Percentiles rank a stretch among this genome's conserved stretches.
phyloP scores from a whole-genome alignment of 2,888 invertebrate species.

The Epirrhoe alternata region DNA sequence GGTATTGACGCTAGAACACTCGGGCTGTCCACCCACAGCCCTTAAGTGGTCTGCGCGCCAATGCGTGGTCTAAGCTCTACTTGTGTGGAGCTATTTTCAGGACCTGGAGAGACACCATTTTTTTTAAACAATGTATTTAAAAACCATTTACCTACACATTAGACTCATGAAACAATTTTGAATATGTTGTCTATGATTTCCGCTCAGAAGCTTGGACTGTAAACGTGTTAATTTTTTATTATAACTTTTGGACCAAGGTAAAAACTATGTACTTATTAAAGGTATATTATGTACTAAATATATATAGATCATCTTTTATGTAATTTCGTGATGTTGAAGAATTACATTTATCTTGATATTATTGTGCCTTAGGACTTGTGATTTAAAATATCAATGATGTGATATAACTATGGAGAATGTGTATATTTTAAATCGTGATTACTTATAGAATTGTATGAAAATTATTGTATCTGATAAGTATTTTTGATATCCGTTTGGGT shows the following conservation, averaged over 20 bases:
- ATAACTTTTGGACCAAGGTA: background rate
- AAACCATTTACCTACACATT: too few relatives aligned
- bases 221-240: background rate
- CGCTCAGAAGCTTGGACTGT: too few relatives aligned
- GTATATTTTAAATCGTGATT: background rate
- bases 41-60: too few relatives aligned
- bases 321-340: background rate
- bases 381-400: background rate
- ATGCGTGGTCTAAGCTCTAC: too few relatives aligned
- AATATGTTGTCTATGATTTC: too few relatives aligned
- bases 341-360: background rate
- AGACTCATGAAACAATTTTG: too few relatives aligned
- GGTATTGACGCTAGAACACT: too few relatives aligned
- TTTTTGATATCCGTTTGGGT: background rate
- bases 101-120: too few relatives aligned
- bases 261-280: background rate
- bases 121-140: too few relatives aligned
- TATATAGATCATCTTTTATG: background rate
- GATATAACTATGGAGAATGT: background rate
- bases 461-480: background rate
- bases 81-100: too few relatives aligned
- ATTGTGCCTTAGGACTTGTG: background rate
- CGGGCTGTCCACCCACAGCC: too few relatives aligned
- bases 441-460: background rate
- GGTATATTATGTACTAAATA: background rate